Conservation (phyloP, 2,888 invertebrate species). For the Oconnorella tubifera region DNA sequence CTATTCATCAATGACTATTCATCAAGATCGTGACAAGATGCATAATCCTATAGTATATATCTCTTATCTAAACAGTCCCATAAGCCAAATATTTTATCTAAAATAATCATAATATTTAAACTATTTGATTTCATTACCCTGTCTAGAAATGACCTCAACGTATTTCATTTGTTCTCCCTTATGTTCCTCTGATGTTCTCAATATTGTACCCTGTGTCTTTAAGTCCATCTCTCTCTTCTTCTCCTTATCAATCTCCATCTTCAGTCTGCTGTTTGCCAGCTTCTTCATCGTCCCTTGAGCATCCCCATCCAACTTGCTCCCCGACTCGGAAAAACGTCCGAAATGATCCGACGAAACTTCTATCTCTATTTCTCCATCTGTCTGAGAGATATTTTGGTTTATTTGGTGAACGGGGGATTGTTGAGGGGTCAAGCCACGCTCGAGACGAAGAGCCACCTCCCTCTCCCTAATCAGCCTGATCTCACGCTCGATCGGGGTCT, state of each 20-base stretch:
- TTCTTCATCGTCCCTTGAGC: constrained; percentile 41
- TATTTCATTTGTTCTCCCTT: constrained; percentile 58
- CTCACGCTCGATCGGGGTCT: constrained; percentile 61
- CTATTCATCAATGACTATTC: too few relatives aligned
- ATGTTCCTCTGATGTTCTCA: constrained; percentile 62
- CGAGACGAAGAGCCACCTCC: constrained; percentile 58
- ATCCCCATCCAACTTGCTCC: constrained; percentile 22
- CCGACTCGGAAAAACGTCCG: too few relatives aligned
- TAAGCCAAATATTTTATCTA: too few relatives aligned
- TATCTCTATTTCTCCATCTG: too few relatives aligned
- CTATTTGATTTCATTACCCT: too few relatives aligned
- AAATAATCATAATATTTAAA: too few relatives aligned
- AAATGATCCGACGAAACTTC: too few relatives aligned
- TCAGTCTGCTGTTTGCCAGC: constrained; percentile 67
- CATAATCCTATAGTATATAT: too few relatives aligned
- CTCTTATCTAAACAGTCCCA: too few relatives aligned
- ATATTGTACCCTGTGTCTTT: constrained; percentile 64
- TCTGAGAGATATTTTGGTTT: too few relatives aligned
- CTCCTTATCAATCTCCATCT: constrained; percentile 82
- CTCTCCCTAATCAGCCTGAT: constrained; percentile 59
- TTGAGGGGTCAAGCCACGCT: constrained; percentile 17
- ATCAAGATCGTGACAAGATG: too few relatives aligned
- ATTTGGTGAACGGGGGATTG: too few relatives aligned
- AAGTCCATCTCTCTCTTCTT: constrained; percentile 79
- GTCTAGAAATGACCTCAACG: constrained; percentile 40